These are phyloP conservation scores for Notechis scutatus DNA, from an alignment of 2,113 vertebrate genomes.

Conservation along the genomic window DNA sequence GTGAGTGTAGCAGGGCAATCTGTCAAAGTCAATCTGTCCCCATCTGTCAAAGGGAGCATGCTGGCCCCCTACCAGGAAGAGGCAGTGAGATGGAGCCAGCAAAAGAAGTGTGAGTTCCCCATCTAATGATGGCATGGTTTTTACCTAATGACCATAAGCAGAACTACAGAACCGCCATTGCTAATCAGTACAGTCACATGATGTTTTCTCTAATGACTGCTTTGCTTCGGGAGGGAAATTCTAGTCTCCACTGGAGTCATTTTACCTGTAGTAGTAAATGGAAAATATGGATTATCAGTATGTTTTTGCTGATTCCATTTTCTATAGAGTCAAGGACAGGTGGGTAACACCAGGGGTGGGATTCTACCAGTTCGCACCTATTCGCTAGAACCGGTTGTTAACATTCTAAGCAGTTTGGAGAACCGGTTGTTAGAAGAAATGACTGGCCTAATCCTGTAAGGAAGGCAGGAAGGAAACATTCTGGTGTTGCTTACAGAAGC, in stretches of 20 bases:
- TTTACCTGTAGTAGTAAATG: not conserved
- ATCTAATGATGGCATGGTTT: not conserved
- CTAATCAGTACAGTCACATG: not conserved
- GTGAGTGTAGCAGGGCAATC: not conserved
- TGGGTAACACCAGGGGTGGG: not conserved
- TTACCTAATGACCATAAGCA: not conserved
- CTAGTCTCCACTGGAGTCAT: not conserved
- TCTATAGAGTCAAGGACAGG: not conserved
- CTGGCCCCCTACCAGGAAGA: not conserved
- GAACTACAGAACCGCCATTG: not conserved
- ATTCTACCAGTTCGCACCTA: too few species aligned
- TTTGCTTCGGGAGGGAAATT: not conserved
- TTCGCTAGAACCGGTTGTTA: too few species aligned
- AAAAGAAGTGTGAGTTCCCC: not conserved
- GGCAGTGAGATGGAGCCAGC: not conserved
- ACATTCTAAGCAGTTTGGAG: too few species aligned
- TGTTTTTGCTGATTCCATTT: not conserved
- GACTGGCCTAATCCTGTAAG: too few species aligned
- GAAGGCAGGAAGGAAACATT: too few species aligned
- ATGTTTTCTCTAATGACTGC: not conserved
- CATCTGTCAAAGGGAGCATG: not conserved
- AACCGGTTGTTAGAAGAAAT: too few species aligned
- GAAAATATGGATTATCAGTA: not conserved
- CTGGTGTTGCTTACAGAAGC: too few species aligned
- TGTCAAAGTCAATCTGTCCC: too few species aligned